Conservation (phyloP, 2,797 vertebrate species). For the Helicolenus hilgendorfi region DNA sequence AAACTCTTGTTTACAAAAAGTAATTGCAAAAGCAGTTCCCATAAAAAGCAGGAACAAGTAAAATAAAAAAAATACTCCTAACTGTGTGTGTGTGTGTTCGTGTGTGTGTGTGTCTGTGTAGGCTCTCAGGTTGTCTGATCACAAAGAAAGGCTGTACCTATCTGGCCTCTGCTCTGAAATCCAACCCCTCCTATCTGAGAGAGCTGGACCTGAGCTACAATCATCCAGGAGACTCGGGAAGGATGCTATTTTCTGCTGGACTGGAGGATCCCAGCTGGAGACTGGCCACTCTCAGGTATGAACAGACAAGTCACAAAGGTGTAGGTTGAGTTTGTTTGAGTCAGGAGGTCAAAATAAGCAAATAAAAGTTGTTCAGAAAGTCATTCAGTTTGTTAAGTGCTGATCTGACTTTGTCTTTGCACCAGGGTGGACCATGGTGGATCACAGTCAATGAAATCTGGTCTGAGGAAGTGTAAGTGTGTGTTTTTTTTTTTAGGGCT, state of each 20-base stretch:
- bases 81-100: not conserved
- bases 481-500: not conserved
- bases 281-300: constrained; percentile 18
- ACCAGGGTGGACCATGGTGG: constrained; percentile 5
- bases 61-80: not conserved
- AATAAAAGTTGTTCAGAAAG: not conserved
- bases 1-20: not conserved
- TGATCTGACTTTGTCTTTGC: not conserved
- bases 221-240: not conserved
- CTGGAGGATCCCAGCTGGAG: not conserved
- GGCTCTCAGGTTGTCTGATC: constrained; percentile 57
- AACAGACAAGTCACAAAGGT: not conserved
- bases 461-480: constrained; percentile 59
- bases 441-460: not conserved
- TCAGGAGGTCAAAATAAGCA: not conserved
- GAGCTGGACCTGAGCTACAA: constrained; percentile 59
- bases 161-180: constrained; percentile 24
- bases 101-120: not conserved
- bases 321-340: not conserved
- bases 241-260: not conserved
- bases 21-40: not conserved
- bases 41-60: not conserved
- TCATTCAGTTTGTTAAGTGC: not conserved
- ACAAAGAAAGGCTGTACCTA: constrained; percentile 36
- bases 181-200: constrained; percentile 20